Conservation (phyloP, 53 echinoderm and acorn worm genomes). For the Pentamera pediparva region DNA sequence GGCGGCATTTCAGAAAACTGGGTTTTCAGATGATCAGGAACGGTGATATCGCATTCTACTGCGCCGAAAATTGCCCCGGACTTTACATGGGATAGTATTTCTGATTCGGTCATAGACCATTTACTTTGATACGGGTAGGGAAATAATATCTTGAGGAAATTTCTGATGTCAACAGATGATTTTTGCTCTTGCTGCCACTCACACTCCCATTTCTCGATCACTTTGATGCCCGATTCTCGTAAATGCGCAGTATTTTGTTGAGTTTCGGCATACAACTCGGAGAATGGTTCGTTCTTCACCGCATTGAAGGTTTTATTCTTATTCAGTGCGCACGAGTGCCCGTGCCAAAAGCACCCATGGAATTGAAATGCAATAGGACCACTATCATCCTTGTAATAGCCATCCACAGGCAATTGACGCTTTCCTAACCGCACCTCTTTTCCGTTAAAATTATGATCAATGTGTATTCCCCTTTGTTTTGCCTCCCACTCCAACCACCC, state of each 20-base stretch:
- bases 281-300: not conserved
- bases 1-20: constrained; percentile 52
- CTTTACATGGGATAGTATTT: not conserved
- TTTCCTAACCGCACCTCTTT: no score
- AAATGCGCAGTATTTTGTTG: constrained; percentile 11
- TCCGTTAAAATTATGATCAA: no score
- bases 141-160: not conserved
- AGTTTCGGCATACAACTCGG: constrained; percentile 2
- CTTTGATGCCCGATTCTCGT: not conserved
- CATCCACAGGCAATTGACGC: no score
- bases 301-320: no score
- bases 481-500: no score
- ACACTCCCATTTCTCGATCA: constrained; percentile 25
- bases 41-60: constrained; percentile 31
- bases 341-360: no score
- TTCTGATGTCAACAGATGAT: not conserved
- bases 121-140: constrained; percentile 1
- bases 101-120: constrained; percentile 1
- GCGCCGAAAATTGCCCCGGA: constrained; percentile 11
- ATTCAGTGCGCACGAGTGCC: no score
- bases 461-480: no score
- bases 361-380: no score
- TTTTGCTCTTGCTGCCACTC: not conserved
- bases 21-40: constrained; percentile 8
- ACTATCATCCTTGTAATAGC: no score